Conservation (phyloP, 2,797 vertebrate species). For the Anas bahamensis region DNA sequence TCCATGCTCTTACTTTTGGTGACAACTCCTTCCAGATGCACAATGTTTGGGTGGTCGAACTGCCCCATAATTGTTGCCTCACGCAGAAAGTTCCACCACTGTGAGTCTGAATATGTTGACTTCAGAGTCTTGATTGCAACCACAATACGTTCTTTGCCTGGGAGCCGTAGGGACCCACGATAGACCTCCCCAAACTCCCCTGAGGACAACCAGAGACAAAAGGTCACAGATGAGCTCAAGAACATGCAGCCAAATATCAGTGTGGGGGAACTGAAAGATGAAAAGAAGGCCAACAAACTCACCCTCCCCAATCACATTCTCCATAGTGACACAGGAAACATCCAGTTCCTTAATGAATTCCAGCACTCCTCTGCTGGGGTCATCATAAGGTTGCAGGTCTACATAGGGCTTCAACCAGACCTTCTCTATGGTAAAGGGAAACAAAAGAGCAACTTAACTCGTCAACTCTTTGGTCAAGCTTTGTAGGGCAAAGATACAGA, state of each 20-base stretch:
- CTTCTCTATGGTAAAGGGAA: conserved; percentile 71
- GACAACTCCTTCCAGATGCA: conserved; percentile 80
- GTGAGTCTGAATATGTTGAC: conserved; percentile 79
- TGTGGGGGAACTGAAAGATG: not conserved
- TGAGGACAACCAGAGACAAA: conserved; percentile 44
- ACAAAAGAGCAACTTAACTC: not conserved
- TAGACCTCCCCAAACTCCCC: conserved; percentile 84
- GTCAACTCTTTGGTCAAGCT: not conserved
- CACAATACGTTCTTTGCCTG: conserved; percentile 70
- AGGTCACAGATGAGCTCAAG: not conserved
- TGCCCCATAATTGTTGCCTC: conserved; percentile 96
- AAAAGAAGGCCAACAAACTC: not conserved
- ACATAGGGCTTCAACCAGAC: conserved; percentile 83
- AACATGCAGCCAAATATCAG: not conserved
- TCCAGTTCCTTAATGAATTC: conserved; percentile 82
- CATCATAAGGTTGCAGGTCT: conserved; percentile 81
- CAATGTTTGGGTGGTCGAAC: conserved; percentile 91
- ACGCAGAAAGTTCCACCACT: conserved; percentile 94
- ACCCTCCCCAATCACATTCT: conserved; percentile 82
- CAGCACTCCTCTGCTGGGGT: conserved; percentile 79
- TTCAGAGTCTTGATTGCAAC: conserved; percentile 84
- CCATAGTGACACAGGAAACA: conserved; percentile 69
- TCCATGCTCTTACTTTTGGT: conserved; percentile 76
- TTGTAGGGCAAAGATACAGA: not conserved
- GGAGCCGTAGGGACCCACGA: conserved; percentile 74